phyloP scores from a whole-genome alignment of 2,113 vertebrate species.

The Carassius gibelio region DNA sequence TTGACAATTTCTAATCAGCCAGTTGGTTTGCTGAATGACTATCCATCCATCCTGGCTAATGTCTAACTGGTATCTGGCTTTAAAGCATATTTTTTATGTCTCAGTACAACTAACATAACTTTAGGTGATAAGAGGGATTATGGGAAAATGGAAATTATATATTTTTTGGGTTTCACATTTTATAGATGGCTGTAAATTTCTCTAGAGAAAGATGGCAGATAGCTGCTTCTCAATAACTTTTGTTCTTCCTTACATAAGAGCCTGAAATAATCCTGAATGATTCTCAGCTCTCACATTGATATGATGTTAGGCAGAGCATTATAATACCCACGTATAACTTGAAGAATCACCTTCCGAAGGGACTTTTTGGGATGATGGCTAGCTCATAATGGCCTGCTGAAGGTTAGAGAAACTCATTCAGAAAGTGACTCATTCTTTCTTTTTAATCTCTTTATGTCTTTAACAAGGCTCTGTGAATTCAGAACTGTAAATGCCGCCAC shows the following conservation, averaged over 20 bases:
- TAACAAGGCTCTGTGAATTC: neutral
- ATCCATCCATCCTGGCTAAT: neutral
- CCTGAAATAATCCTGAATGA: conserved; percentile 24
- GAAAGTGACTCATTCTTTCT: conserved; percentile 10
- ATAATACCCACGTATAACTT: neutral
- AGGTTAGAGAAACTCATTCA: conserved; percentile 24
- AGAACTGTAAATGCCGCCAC: conserved; percentile 11
- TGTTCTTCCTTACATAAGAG: neutral
- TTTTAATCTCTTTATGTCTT: conserved; percentile 15
- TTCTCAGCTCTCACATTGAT: conserved; percentile 1
- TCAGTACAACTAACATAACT: neutral
- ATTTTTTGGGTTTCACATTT: neutral
- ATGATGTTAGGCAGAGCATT: neutral
- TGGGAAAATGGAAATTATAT: neutral
- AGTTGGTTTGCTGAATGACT: neutral
- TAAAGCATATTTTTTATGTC: conserved; percentile 1
- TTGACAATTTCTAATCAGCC: neutral
- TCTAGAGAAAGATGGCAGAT: conserved; percentile 9
- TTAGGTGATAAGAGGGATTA: neutral
- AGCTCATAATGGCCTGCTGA: neutral
- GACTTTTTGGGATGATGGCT: neutral
- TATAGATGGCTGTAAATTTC: conserved; percentile 30
- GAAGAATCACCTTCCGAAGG: neutral
- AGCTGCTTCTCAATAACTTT: neutral
- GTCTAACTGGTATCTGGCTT: neutral